Base-by-base conservation (phyloP, 2,113 vertebrate genomes). In the Tapirus terrestris region DNA sequence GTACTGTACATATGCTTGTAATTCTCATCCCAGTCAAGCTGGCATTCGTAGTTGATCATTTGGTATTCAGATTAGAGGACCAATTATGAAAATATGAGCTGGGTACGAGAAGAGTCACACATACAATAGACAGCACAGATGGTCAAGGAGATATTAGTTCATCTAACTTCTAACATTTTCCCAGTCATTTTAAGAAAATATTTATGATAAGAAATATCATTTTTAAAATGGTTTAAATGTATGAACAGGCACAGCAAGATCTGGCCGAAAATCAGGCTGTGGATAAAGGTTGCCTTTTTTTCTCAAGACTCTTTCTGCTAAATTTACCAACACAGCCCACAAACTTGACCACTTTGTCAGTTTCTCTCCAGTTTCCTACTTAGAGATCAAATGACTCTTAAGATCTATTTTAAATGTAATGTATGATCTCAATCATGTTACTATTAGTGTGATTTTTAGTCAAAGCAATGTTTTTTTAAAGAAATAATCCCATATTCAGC, bases 1-100 rank as follows among this genome's bases (percentile, higher is more conserved):
- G 77, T 97, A 86, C 75, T 48, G 58, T 97, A 89, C 96, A 98
- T 97, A 97, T 98, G 97, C 94, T 97, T 96, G 72, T 65, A 93
- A 97, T 94, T 98, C 81, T 95, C 77, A 82, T 94, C 77, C 94
- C 43, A 95, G 95, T 89, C 92, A 96, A 97, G 91, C 89, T 98
- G 97, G 97, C 91, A 89, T 95, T 97, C 91, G 9, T 48, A 39
- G 81, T 33, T 82, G 94, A 98, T 97, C 93, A 97, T 98, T 97
- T 97, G 91, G 94, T 96, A 98, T 95, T 97, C 91, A 94, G 91
- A 98, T 97, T 91, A 97, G 79, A 91, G 70, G 60, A 63, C 67
- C 96, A 97, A 97, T 97, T 98, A 97, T 65, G 91, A 95, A 95
- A 97, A 96, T 97, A 91, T 73, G 96, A 92, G 56, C 96, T 65